Percentiles rank a stretch among this genome's conserved stretches.
Conservation (phyloP, 2,888 invertebrate genomes). For the Sarcophaga subvicina region DNA sequence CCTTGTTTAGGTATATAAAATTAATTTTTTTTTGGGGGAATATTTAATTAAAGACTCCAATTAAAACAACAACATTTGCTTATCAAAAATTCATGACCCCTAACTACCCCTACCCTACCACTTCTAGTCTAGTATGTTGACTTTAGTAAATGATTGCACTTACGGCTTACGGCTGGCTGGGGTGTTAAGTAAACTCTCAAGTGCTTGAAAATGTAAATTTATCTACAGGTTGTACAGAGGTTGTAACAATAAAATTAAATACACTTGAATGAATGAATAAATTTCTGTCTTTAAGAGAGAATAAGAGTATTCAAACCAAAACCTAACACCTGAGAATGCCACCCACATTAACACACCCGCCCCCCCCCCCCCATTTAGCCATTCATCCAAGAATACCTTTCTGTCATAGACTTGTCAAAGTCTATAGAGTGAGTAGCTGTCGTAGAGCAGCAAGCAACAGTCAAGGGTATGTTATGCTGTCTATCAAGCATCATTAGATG, state of each 20-base stretch:
- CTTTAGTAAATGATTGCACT: too few species aligned
- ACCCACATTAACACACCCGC: too few species aligned
- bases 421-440: too few species aligned
- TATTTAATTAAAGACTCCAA: slow-evolving; percentile 45
- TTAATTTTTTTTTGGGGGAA: neutral
- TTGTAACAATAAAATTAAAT: slow-evolving; percentile 55
- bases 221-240: slow-evolving; percentile 47
- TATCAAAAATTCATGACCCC: slow-evolving; percentile 11
- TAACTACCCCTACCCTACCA: neutral
- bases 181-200: slow-evolving; percentile 49
- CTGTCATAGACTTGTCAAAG: too few species aligned
- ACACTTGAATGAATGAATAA: slow-evolving; percentile 50
- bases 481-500: neutral
- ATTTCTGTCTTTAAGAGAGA: neutral
- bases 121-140: neutral
- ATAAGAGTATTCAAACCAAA: too few species aligned
- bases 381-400: neutral
- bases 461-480: neutral
- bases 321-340: too few species aligned
- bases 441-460: too few species aligned
- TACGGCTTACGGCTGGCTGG: neutral
- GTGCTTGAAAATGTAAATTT: slow-evolving; percentile 62
- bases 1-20: neutral
- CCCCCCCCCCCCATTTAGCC: neutral
- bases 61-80: slow-evolving; percentile 21